Conservation (phyloP, 2,113 vertebrate species). For the Myrmecobius fasciatus region DNA sequence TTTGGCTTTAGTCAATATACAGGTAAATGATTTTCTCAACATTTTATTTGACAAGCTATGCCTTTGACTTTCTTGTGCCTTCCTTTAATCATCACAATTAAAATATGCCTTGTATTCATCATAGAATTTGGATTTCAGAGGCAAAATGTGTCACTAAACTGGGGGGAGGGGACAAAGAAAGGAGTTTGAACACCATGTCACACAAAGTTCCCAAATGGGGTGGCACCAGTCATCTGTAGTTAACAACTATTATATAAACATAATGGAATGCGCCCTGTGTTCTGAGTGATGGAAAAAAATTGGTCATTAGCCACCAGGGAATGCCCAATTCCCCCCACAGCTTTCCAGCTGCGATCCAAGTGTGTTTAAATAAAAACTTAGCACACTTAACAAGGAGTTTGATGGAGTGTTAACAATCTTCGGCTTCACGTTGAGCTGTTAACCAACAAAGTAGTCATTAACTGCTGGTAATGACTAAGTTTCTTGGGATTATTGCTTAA, state of each 20-base stretch:
- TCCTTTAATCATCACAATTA: background rate
- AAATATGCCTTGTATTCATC: background rate
- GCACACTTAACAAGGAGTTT: constrained; percentile 86
- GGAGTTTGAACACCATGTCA: constrained; percentile 51
- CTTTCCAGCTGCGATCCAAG: constrained; percentile 85
- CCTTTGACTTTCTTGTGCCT: background rate
- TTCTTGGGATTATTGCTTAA: constrained; percentile 82
- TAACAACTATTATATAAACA: constrained; percentile 84
- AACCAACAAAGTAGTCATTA: constrained; percentile 88
- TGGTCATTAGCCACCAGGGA: constrained; percentile 81
- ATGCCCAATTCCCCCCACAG: constrained; percentile 70
- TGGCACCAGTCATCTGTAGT: constrained; percentile 82
- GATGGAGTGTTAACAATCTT: constrained; percentile 89
- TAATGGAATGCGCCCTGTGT: constrained; percentile 80
- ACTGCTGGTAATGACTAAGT: constrained; percentile 82
- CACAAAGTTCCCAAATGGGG: constrained; percentile 69
- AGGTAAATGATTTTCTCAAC: background rate
- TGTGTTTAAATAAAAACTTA: constrained; percentile 83
- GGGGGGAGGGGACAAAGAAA: background rate
- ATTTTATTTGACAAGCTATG: background rate
- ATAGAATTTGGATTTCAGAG: background rate
- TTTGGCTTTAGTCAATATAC: rapidly evolving
- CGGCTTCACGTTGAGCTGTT: constrained; percentile 86
- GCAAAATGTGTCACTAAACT: constrained; percentile 19
- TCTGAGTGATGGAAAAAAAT: constrained; percentile 79